These are phyloP conservation scores for Bryconaethiops microstoma DNA, from an alignment of 2,797 vertebrate species.

Conservation along the genomic window DNA sequence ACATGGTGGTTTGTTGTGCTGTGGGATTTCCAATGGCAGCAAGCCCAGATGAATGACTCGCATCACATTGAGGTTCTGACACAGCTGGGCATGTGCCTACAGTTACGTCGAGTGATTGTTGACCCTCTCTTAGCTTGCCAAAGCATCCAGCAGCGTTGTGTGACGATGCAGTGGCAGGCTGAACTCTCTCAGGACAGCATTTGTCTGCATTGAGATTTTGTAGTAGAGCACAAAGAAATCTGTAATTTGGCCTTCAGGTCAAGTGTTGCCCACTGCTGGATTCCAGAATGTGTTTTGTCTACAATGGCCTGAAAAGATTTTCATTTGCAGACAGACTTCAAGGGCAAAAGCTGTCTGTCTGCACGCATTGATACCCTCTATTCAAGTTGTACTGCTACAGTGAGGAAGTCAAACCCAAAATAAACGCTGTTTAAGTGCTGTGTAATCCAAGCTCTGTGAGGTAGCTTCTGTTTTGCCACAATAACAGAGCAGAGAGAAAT, in stretches of 20 bases:
- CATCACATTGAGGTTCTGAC: slow-evolving; percentile 14
- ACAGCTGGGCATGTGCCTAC: slow-evolving; percentile 2
- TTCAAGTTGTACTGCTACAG: slow-evolving; percentile 54
- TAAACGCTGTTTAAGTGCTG: slow-evolving; percentile 66
- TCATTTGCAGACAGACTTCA: slow-evolving; percentile 51
- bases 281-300: slow-evolving; percentile 9
- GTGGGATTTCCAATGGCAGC: background rate
- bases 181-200: background rate
- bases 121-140: background rate
- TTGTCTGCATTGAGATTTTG: background rate
- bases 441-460: slow-evolving; percentile 71
- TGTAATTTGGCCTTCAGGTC: background rate
- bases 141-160: background rate
- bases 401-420: slow-evolving; percentile 64
- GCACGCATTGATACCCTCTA: slow-evolving; percentile 36
- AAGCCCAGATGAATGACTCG: slow-evolving; percentile 4
- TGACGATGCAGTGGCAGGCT: background rate
- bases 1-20: background rate
- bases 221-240: background rate
- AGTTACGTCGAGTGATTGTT: slow-evolving; percentile 4
- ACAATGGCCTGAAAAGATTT: slow-evolving; percentile 19
- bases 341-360: slow-evolving; percentile 51
- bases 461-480: slow-evolving; percentile 74
- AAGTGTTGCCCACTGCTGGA: background rate
- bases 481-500: slow-evolving; percentile 66